A percentile compares a stretch with the other conserved stretches of the same genome.
Conservation (phyloP, 2,797 vertebrate species). For the Peromyscus aztecus region DNA sequence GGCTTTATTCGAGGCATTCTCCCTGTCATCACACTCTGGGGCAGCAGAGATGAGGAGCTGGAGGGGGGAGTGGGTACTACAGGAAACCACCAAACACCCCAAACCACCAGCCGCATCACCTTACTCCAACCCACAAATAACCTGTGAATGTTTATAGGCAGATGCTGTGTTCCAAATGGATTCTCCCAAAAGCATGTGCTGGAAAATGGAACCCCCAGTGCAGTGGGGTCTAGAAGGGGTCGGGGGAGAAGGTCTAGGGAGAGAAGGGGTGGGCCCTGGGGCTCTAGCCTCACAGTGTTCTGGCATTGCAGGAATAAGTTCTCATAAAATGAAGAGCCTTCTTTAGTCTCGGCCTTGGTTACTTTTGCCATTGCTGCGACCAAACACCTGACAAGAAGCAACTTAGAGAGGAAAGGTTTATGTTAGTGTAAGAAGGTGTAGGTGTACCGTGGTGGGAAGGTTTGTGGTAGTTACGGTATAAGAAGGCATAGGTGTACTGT, state of each 20-base stretch:
- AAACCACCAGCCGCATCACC: background rate
- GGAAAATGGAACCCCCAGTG: background rate
- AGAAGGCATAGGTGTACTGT: no score
- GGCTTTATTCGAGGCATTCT: constrained; percentile 72
- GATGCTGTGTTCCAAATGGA: background rate
- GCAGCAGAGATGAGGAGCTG: background rate
- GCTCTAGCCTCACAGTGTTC: background rate
- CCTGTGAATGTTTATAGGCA: background rate
- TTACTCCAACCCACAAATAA: background rate
- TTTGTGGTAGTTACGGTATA: background rate
- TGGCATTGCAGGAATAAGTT: background rate
- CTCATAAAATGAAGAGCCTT: background rate
- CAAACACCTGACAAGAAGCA: background rate
- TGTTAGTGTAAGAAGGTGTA: background rate
- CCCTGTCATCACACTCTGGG: background rate
- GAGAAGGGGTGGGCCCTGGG: background rate
- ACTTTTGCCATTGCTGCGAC: background rate
- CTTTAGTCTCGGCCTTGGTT: background rate
- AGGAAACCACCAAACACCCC: background rate
- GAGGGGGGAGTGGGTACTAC: background rate
- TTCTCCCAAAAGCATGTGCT: background rate
- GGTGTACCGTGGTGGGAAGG: background rate
- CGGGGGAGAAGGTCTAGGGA: background rate
- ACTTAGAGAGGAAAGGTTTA: background rate
- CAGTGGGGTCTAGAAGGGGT: background rate